Evolutionary conservation across 64 coral and sea anemone species (phyloP).

Genomic region (Porites lutea): DNA sequence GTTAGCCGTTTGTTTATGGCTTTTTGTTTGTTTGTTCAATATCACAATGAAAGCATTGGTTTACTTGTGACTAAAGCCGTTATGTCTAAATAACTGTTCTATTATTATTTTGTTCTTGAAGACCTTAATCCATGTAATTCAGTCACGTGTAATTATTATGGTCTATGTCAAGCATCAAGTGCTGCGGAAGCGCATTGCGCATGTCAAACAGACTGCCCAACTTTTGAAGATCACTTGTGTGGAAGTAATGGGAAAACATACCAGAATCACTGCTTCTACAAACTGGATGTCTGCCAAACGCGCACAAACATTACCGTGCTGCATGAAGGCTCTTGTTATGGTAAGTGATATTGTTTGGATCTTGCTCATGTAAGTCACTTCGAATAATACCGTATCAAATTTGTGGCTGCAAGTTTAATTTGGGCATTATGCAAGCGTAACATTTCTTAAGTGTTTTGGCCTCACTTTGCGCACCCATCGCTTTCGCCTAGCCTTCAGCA

Average conservation of each 20-base stretch:
- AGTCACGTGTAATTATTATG: conserved; percentile 58
- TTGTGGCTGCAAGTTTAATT: no score
- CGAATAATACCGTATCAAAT: no score
- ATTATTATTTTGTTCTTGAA: not conserved
- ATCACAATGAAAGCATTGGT: no score
- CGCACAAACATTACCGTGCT: conserved; percentile 40
- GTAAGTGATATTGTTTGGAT: not conserved
- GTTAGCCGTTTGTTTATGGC: no score
- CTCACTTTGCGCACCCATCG: no score
- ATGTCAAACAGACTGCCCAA: conserved; percentile 27
- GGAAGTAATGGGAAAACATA: conserved; percentile 37
- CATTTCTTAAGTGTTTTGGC: no score
- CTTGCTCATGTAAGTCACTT: no score
- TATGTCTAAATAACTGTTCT: no score
- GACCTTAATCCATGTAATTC: conserved; percentile 64
- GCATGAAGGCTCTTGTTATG: conserved; percentile 49
- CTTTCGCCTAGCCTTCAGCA: no score
- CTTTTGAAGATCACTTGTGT: conserved; percentile 21
- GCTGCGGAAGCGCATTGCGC: conserved; percentile 33
- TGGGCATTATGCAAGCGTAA: no score
- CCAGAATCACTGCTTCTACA: conserved; percentile 36
- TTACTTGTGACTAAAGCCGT: no score
- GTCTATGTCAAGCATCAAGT: conserved; percentile 17
- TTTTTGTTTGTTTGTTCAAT: no score
- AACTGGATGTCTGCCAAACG: conserved; percentile 41